Conservation (phyloP, 30 jellyfish, hydroid and myxozoan genomes). For the Rhopilema esculentum region DNA sequence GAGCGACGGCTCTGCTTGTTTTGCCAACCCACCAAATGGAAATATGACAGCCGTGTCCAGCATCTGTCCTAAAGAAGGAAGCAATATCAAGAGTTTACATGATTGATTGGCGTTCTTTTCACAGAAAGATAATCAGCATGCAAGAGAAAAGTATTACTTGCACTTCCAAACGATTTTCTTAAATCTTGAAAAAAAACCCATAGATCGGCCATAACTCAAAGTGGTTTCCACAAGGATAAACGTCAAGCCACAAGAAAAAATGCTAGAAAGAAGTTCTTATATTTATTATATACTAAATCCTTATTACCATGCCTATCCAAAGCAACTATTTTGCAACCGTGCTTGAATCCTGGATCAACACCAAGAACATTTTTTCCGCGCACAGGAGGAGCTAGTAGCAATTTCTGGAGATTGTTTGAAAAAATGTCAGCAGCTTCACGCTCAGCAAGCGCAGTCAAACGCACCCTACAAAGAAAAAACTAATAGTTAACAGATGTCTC, state of each 20-base stretch:
- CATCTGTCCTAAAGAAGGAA: slow-evolving; percentile 53
- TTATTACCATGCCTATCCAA: slow-evolving; percentile 84
- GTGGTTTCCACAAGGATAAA: no score
- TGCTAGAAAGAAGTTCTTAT: no score
- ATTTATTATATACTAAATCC: no score
- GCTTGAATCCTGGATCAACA: slow-evolving; percentile 91
- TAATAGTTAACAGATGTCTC: neutral
- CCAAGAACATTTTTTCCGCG: slow-evolving; percentile 71
- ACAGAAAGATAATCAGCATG: no score
- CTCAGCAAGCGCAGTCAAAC: slow-evolving; percentile 80
- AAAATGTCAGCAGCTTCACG: slow-evolving; percentile 76
- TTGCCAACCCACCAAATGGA: slow-evolving; percentile 54
- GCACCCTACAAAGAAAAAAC: slow-evolving; percentile 38
- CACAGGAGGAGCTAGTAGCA: slow-evolving; percentile 82
- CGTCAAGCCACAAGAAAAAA: no score
- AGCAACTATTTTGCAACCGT: slow-evolving; percentile 92
- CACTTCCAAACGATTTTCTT: no score
- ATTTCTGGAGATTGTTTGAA: slow-evolving; percentile 63
- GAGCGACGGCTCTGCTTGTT: slow-evolving; percentile 45
- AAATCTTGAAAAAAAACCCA: no score
- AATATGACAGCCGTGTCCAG: slow-evolving; percentile 66
- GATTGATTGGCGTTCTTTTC: no score
- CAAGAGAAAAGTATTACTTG: no score
- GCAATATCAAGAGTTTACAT: neutral
- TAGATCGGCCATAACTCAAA: no score